Conservation (phyloP, 2,797 vertebrate genomes). For the Chiloscyllium punctatum region DNA sequence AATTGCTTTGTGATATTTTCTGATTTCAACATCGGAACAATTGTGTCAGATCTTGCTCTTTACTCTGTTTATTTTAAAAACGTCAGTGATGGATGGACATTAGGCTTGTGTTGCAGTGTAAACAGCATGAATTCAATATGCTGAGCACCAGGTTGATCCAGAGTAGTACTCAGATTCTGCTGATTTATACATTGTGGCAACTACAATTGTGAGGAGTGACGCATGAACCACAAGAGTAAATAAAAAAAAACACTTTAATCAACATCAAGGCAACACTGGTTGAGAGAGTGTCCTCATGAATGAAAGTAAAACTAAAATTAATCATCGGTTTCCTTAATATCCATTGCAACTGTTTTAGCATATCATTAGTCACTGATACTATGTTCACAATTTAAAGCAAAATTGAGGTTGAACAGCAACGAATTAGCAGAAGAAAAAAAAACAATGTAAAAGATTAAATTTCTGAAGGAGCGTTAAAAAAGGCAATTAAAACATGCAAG, state of each 20-base stretch:
- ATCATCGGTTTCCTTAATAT: not conserved
- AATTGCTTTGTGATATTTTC: constrained; percentile 26
- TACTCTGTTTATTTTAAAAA: constrained; percentile 2
- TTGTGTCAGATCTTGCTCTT: constrained; percentile 1
- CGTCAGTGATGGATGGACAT: not conserved
- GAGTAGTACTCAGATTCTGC: not conserved
- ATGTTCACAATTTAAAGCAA: not conserved
- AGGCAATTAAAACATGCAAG: not conserved
- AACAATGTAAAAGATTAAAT: not conserved
- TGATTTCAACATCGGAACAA: not conserved
- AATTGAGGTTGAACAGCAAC: not conserved
- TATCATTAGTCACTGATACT: not conserved
- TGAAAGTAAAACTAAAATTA: constrained; percentile 21
- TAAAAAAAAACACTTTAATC: not conserved
- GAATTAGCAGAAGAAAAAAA: not conserved
- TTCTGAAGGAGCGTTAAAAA: not conserved
- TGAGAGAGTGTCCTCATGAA: not conserved
- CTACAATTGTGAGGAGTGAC: not conserved
- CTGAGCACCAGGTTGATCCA: not conserved
- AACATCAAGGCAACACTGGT: not conserved
- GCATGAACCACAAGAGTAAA: not conserved
- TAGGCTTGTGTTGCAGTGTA: constrained; percentile 28
- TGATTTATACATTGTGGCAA: not conserved
- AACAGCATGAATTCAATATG: constrained; percentile 31
- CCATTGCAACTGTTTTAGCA: not conserved